These are phyloP conservation scores for Dichetophora obliterata DNA, from an alignment of 2,888 invertebrate genomes.

Conservation along the genomic window DNA sequence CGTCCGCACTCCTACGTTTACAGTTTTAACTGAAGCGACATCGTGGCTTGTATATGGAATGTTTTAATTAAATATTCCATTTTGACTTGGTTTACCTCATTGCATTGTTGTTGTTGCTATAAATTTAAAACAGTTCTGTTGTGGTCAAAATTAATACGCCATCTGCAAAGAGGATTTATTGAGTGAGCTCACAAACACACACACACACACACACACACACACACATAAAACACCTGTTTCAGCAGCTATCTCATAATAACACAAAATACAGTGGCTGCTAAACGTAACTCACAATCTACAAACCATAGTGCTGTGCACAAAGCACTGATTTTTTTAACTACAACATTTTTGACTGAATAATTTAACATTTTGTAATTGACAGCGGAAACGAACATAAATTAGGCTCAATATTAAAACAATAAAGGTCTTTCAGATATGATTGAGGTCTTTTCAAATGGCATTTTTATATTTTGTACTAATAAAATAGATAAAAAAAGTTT, in stretches of 20 bases:
- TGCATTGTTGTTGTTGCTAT: conserved; percentile 7
- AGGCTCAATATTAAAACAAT: too few relatives aligned
- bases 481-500: too few relatives aligned
- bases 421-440: too few relatives aligned
- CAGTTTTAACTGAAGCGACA: not conserved
- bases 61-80: conserved; percentile 35
- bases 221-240: not conserved
- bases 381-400: too few relatives aligned
- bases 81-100: conserved; percentile 11
- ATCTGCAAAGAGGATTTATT: conserved; percentile 12
- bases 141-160: conserved; percentile 14
- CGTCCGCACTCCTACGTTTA: not conserved
- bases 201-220: not conserved
- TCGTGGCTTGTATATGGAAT: conserved; percentile 1
- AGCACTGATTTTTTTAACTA: too few relatives aligned
- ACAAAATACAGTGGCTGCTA: not conserved
- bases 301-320: too few relatives aligned
- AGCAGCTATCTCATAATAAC: not conserved
- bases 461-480: too few relatives aligned
- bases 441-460: too few relatives aligned
- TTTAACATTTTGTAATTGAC: too few relatives aligned
- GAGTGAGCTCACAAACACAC: not conserved
- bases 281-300: not conserved
- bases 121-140: conserved; percentile 19
- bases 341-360: too few relatives aligned